Base-by-base conservation (phyloP, 92 coral and sea anemone genomes). In the Parazoanthus swiftii region DNA sequence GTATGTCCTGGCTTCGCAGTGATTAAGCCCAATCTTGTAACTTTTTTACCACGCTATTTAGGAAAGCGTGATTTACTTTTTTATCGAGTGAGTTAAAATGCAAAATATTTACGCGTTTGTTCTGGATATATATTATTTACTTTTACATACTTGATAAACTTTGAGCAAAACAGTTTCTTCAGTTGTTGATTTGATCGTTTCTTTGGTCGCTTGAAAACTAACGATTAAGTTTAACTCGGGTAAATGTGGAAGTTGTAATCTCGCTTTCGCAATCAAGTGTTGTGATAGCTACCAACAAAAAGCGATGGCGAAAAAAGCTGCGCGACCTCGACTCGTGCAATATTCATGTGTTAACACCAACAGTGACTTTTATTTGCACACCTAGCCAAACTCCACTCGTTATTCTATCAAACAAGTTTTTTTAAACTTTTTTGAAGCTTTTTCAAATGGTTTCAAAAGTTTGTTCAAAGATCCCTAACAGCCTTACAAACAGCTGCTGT, bases 71-170 rank as follows among this genome's bases (percentile, higher is more conserved):
- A 48, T 48, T 11, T 10, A 48, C 51, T 48, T 7, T 44, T 48
- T 48, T 48, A 10, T 74, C 44, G 25, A 76, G 5, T 2, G 33
- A 76, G 79, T 76, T 76, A 76, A 76, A 39, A 76, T 76, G 79
- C 46, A 76, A 76, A 76, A 39, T 39, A 16, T 39, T 20, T 37
- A 76, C 25, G 33, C 33, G 26, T 76, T 76, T 39, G 79, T 76
- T 37, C 25, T 39, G 79, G 35, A 18, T 76, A 76, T 76, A 38
- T 39, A 36, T 75, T 75, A 75, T 37, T 72, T 76, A 37, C n/a
- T 76, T 76, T 39, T 11, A 37, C 18, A 76, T 37, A 42, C 54
- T 76, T 76, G 48, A 76, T 39, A 76, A 39, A 76, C 79, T 76
- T 76, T 76, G 50, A 76, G 46, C 33, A 20, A 16, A 76, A 5